Conservation (phyloP, 2,888 invertebrate genomes). For the Eumacrocentrus americanus region DNA sequence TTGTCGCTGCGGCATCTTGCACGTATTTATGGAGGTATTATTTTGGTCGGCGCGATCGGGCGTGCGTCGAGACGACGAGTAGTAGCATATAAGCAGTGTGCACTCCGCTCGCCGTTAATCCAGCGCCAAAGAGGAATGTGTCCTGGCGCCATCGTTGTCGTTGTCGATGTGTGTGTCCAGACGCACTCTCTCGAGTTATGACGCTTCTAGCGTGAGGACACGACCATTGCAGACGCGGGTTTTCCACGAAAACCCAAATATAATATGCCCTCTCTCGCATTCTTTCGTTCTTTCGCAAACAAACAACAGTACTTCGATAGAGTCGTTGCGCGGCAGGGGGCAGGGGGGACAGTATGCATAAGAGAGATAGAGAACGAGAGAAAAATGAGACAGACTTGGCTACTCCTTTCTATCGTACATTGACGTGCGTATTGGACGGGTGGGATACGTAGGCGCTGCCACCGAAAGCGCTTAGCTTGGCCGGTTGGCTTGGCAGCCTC, state of each 20-base stretch:
- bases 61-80: not conserved
- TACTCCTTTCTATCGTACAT: conserved; percentile 27
- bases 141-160: conserved; percentile 32
- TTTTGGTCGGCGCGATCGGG: conserved; percentile 21
- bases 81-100: not conserved
- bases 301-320: no score
- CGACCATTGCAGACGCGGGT: not conserved
- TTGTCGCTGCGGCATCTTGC: conserved; percentile 19
- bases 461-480: conserved; percentile 20
- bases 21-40: conserved; percentile 30
- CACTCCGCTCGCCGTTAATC: conserved; percentile 25
- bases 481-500: conserved; percentile 30
- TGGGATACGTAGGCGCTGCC: conserved; percentile 18
- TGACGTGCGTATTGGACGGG: conserved; percentile 23
- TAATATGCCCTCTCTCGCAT: conserved; percentile 1
- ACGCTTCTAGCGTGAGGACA: conserved; percentile 10
- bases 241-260: not conserved
- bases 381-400: conserved; percentile 16
- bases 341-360: conserved; percentile 7
- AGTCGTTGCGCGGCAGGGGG: no score
- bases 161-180: conserved; percentile 25
- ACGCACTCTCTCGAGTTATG: conserved; percentile 32
- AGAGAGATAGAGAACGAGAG: conserved; percentile 27
- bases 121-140: conserved; percentile 33
- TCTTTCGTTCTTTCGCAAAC: not conserved